Percentiles rank a stretch among this genome's conserved stretches.
These are phyloP conservation scores for Arrhopalites spinosus DNA, from an alignment of 2,888 invertebrate species.

Conservation along the genomic window DNA sequence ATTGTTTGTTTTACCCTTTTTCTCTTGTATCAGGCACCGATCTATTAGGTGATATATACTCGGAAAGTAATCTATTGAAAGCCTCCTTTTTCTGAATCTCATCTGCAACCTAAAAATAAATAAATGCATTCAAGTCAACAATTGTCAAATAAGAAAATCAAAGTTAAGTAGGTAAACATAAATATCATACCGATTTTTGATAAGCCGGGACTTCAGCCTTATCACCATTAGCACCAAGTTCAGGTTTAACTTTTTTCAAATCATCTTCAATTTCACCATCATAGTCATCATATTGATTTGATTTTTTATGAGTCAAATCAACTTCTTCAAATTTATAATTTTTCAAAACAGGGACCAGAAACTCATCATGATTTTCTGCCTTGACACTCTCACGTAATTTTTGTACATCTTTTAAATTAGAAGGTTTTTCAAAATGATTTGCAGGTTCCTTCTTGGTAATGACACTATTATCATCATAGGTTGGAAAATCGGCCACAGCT, in stretches of 20 bases:
- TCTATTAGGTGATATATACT: constrained; percentile 83
- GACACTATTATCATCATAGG: constrained; percentile 24
- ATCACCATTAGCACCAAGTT: constrained; percentile 74
- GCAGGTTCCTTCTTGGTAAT: background rate
- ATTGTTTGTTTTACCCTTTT: constrained; percentile 57
- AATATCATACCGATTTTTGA: constrained; percentile 63
- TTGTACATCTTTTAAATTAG: background rate
- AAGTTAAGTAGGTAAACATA: background rate
- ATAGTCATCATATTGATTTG: constrained; percentile 47
- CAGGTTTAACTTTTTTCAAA: constrained; percentile 69
- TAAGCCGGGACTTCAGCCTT: constrained; percentile 70
- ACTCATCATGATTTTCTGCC: constrained; percentile 53
- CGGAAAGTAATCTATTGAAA: constrained; percentile 81
- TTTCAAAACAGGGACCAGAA: constrained; percentile 49
- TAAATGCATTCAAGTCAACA: background rate
- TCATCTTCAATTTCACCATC: constrained; percentile 67
- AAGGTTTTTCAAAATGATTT: background rate
- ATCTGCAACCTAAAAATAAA: constrained; percentile 60
- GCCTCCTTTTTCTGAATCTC: constrained; percentile 79
- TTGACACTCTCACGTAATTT: constrained; percentile 26
- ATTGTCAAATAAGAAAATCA: background rate
- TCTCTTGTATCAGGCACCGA: constrained; percentile 71
- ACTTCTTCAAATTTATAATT: constrained; percentile 49
- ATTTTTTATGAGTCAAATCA: constrained; percentile 40
- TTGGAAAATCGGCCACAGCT: constrained; percentile 36